Conservation (phyloP, 2,888 invertebrate genomes). For the Cheilosia urbana region DNA sequence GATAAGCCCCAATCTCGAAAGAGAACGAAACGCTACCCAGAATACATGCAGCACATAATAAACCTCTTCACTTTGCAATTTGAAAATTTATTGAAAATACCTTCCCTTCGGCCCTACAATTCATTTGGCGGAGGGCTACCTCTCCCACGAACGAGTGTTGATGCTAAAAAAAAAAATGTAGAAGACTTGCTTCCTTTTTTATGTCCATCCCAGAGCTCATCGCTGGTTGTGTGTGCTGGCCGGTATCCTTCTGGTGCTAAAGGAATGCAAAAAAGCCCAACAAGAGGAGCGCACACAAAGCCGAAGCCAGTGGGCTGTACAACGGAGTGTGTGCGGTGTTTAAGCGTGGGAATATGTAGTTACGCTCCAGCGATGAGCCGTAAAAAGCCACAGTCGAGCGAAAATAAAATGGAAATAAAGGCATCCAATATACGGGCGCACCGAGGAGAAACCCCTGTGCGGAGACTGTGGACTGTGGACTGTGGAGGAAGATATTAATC, state of each 20-base stretch:
- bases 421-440: background rate
- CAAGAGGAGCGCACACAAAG: slow-evolving; percentile 13
- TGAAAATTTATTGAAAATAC: slow-evolving; percentile 66
- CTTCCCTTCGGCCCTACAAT: slow-evolving; percentile 54
- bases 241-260: slow-evolving; percentile 52
- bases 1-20: slow-evolving; percentile 35
- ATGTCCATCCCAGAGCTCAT: slow-evolving; percentile 61
- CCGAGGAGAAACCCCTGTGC: slow-evolving; percentile 20
- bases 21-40: slow-evolving; percentile 25
- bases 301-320: slow-evolving; percentile 42
- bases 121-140: slow-evolving; percentile 38
- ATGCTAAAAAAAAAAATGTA: slow-evolving; percentile 24
- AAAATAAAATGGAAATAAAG: slow-evolving; percentile 52
- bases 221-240: slow-evolving; percentile 28
- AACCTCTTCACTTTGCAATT: slow-evolving; percentile 66
- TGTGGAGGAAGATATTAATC: slow-evolving; percentile 66
- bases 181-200: slow-evolving; percentile 14
- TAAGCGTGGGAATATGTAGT: slow-evolving; percentile 74
- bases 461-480: slow-evolving; percentile 11
- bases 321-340: slow-evolving; percentile 48
- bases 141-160: slow-evolving; percentile 46
- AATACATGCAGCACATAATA: slow-evolving; percentile 46
- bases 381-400: slow-evolving; percentile 48
- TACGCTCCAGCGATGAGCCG: slow-evolving; percentile 64
- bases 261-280: slow-evolving; percentile 64